phyloP scores from a whole-genome alignment of 2,888 invertebrate genomes.

The Chydorus sphaericus region DNA sequence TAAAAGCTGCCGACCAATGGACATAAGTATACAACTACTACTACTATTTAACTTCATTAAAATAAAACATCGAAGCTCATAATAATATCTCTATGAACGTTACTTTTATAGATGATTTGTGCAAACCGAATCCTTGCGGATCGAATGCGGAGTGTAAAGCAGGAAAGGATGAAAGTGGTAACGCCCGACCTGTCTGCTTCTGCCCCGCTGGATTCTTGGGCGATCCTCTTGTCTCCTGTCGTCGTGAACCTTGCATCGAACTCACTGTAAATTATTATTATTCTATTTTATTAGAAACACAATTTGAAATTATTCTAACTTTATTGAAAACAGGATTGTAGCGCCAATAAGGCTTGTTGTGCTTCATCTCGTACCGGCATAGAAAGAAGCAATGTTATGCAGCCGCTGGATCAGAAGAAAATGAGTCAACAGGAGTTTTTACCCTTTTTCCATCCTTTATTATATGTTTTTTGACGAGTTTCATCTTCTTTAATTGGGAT shows the following conservation, averaged over 20 bases:
- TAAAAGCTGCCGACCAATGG: constrained; percentile 61
- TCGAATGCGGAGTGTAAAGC: constrained; percentile 60
- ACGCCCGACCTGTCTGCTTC: constrained; percentile 71
- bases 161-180: constrained; percentile 64
- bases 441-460: constrained; percentile 85
- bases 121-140: constrained; percentile 77
- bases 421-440: constrained; percentile 29
- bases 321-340: too few relatives aligned
- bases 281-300: neutral
- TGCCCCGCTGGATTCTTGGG: constrained; percentile 64
- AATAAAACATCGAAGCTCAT: too few relatives aligned
- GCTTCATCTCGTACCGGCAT: too few relatives aligned
- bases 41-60: too few relatives aligned
- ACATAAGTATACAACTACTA: constrained; percentile 43
- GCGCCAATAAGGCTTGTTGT: too few relatives aligned
- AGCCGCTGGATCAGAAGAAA: constrained; percentile 13
- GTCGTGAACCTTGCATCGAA: constrained; percentile 59
- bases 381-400: neutral
- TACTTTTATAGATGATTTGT: constrained; percentile 53
- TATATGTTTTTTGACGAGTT: too few relatives aligned
- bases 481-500: too few relatives aligned
- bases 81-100: too few relatives aligned
- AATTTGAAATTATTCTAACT: neutral
- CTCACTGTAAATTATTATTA: constrained; percentile 36
- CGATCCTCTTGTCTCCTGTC: constrained; percentile 55